These are phyloP conservation scores for Peucedramus taeniatus DNA, from an alignment of 2,113 vertebrate species.

Conservation along the genomic window DNA sequence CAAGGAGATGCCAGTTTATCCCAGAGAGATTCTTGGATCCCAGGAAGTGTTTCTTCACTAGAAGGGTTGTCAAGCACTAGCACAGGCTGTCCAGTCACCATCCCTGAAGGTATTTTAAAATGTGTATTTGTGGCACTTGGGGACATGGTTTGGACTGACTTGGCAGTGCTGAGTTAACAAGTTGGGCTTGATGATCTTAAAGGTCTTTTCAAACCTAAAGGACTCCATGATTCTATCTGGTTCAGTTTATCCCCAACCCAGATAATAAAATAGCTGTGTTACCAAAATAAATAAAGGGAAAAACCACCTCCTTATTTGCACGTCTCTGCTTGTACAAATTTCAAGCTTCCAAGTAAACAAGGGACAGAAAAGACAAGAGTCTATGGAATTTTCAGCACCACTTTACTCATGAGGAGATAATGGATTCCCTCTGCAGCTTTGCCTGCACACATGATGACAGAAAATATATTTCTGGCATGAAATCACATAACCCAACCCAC, in stretches of 20 bases:
- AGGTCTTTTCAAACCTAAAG: neutral
- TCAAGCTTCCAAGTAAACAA: neutral
- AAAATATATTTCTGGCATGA: neutral
- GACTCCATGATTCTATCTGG: no score
- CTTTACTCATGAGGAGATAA: neutral
- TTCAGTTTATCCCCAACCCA: neutral
- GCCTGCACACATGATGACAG: neutral
- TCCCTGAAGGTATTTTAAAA: neutral
- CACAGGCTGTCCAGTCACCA: neutral
- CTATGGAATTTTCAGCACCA: neutral
- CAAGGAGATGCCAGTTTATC: neutral
- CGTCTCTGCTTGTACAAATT: neutral
- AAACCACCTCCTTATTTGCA: neutral
- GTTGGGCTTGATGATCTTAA: neutral
- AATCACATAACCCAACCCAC: neutral
- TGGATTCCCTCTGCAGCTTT: neutral
- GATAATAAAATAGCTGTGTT: neutral
- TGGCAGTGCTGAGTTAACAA: neutral
- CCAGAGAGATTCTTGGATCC: neutral
- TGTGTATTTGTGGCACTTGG: fast-evolving
- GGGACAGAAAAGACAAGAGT: neutral
- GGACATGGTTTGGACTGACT: neutral
- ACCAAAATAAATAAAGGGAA: neutral
- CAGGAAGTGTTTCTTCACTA: neutral
- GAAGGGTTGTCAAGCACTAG: neutral